A percentile compares a stretch with the other conserved stretches of the same genome.
Conservation (phyloP, 2,797 vertebrate species). For the Notolabrus celidotus region DNA sequence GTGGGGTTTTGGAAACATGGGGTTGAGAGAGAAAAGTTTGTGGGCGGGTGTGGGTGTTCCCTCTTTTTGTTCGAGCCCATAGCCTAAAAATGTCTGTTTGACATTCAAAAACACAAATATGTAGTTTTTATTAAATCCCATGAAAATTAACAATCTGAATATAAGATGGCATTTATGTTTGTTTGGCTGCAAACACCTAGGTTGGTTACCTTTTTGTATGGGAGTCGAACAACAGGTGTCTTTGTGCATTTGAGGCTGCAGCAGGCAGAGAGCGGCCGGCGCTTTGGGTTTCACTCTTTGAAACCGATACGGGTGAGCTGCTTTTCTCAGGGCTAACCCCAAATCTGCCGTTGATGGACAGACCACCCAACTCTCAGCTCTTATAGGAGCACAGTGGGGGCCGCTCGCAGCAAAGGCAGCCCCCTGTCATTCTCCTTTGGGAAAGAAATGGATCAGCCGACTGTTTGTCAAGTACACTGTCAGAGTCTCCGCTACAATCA, state of each 20-base stretch:
- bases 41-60: background rate
- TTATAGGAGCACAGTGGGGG: slow-evolving; percentile 80
- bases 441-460: slow-evolving; percentile 80
- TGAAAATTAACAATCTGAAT: slow-evolving; percentile 54
- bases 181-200: slow-evolving; percentile 81
- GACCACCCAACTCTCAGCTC: slow-evolving; percentile 87
- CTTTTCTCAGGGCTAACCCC: slow-evolving; percentile 86
- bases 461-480: slow-evolving; percentile 78
- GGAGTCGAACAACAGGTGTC: slow-evolving; percentile 88
- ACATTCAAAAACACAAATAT: slow-evolving; percentile 42
- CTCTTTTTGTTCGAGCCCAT: background rate
- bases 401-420: slow-evolving; percentile 73
- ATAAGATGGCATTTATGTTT: slow-evolving; percentile 66
- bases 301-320: slow-evolving; percentile 88
- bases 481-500: slow-evolving; percentile 76
- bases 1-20: too few relatives aligned
- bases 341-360: slow-evolving; percentile 88
- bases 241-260: slow-evolving; percentile 83
- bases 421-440: slow-evolving; percentile 80
- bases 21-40: too few relatives aligned
- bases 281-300: slow-evolving; percentile 88
- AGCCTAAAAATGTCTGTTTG: background rate
- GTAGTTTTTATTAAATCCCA: slow-evolving; percentile 29
- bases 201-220: slow-evolving; percentile 78
- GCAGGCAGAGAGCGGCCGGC: slow-evolving; percentile 65